These are phyloP conservation scores for Apamea anceps DNA, from an alignment of 2,888 invertebrate species.

Conservation along the genomic window DNA sequence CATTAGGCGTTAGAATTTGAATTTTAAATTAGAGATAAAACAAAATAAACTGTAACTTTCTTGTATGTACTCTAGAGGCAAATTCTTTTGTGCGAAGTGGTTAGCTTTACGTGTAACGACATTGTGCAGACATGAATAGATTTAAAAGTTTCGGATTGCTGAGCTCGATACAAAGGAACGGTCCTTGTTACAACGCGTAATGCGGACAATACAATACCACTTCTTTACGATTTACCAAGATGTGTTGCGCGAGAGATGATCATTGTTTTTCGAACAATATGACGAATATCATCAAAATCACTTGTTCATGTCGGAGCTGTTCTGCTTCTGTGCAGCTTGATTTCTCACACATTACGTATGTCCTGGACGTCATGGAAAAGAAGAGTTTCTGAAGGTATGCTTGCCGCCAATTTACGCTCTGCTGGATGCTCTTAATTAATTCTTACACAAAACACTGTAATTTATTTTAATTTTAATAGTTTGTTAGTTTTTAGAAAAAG, in stretches of 20 bases:
- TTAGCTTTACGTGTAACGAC: slow-evolving; percentile 53
- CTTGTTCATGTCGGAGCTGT: slow-evolving; percentile 1
- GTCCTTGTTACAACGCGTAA: slow-evolving; percentile 72
- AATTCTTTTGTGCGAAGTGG: slow-evolving; percentile 66
- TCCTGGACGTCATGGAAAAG: not conserved
- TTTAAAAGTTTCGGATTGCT: slow-evolving; percentile 76
- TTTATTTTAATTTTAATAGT: not conserved
- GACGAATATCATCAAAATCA: slow-evolving; percentile 50
- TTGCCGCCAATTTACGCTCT: not conserved
- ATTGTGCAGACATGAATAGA: slow-evolving; percentile 69
- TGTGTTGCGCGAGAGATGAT: slow-evolving; percentile 55
- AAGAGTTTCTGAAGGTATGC: not conserved
- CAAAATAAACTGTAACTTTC: slow-evolving; percentile 73
- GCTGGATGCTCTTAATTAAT: not conserved
- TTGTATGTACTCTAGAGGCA: slow-evolving; percentile 52
- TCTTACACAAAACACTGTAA: not conserved
- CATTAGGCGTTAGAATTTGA: slow-evolving; percentile 73
- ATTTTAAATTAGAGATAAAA: slow-evolving; percentile 73
- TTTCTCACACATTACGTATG: not conserved
- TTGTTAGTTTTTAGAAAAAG: no score
- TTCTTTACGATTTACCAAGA: slow-evolving; percentile 66
- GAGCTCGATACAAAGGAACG: slow-evolving; percentile 78
- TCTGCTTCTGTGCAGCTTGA: not conserved
- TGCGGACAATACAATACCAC: slow-evolving; percentile 67
- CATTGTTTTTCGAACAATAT: slow-evolving; percentile 59